These are phyloP conservation scores for Hanleya hanleyi DNA, from an alignment of 2,888 invertebrate species.

Conservation along the genomic window DNA sequence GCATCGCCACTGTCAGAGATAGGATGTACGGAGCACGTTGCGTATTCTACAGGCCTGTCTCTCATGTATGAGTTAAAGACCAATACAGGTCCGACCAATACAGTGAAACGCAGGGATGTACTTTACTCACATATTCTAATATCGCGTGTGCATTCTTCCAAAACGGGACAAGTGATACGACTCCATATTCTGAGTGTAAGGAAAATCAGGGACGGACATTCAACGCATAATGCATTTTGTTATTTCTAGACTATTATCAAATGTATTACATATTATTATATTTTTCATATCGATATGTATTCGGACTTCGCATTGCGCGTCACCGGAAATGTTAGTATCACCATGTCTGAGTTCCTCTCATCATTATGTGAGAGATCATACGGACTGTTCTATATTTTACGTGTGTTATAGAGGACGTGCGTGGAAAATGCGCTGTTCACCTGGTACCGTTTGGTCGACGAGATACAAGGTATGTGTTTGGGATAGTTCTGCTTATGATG, in stretches of 20 bases:
- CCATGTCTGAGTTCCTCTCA: background rate
- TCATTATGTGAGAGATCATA: background rate
- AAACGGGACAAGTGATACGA: too few species aligned
- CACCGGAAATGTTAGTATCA: background rate
- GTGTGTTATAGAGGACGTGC: background rate
- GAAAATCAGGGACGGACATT: too few species aligned
- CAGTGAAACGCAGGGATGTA: too few species aligned
- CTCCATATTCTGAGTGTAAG: too few species aligned
- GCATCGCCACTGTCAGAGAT: background rate
- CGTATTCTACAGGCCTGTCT: too few species aligned
- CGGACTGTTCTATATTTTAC: constrained; percentile 2
- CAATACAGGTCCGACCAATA: too few species aligned
- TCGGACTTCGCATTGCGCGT: background rate
- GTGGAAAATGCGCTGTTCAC: constrained; percentile 3
- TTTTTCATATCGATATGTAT: background rate
- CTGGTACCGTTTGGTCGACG: background rate
- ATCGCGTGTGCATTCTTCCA: too few species aligned
- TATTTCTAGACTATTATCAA: background rate
- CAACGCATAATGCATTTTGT: background rate
- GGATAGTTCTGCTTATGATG: background rate
- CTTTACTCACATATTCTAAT: too few species aligned
- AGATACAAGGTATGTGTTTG: constrained; percentile 1
- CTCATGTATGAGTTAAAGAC: too few species aligned
- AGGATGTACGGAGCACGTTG: too few species aligned
- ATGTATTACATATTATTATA: background rate